Base-by-base conservation (phyloP, 2,888 invertebrate species). In the Stenurella melanura region DNA sequence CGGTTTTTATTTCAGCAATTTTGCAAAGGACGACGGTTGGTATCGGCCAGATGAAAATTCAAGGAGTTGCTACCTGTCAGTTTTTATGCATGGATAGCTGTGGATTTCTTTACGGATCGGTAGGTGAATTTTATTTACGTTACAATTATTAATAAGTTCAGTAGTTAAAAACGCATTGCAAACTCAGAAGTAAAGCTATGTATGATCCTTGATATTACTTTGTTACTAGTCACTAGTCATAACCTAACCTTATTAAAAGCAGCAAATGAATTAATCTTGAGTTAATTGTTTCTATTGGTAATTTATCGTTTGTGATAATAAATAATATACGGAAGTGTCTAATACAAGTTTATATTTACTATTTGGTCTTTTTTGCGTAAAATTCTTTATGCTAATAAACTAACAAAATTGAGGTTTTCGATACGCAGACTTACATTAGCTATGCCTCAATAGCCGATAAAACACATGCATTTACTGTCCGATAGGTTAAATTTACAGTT, bases 51-150 rank as follows among this genome's bases (percentile, higher is more conserved):
- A 93, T 96, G 91, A 95, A 95, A 92, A 95, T 96, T 90, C 96
- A 96, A 92, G 95, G 96, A 90, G 94, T 95, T 83, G 94, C 95
- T 87, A 96, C 96, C 85, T 96, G 96, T 90, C 93, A 95, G 90
- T 96, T 94, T 92, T 93, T 96, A 90, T 96, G 96, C 91, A 96
- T 96, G 96, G 95, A 96, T 90, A 92, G 93, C 86, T 96, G 96
- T 91, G 96, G 96, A 90, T 92, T 94, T 90, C 94, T 94, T 86
- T 96, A 96, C 92, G 95, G 95, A 90, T 94, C 96, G 94, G 96
- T 96, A 92, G 94, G 96, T 94, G 89, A 73, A 86, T 81, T 70
- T 58, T 60, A 70, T 72, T 72, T 63, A 34, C 56, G n/a, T 74
- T 67, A 67, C 67, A 67, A 57, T 68, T 50, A 83, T 76, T 30